Percentiles rank a stretch among this genome's conserved stretches.
These are phyloP conservation scores for Trachelus iudaicus DNA, from an alignment of 2,888 invertebrate genomes.

Conservation along the genomic window DNA sequence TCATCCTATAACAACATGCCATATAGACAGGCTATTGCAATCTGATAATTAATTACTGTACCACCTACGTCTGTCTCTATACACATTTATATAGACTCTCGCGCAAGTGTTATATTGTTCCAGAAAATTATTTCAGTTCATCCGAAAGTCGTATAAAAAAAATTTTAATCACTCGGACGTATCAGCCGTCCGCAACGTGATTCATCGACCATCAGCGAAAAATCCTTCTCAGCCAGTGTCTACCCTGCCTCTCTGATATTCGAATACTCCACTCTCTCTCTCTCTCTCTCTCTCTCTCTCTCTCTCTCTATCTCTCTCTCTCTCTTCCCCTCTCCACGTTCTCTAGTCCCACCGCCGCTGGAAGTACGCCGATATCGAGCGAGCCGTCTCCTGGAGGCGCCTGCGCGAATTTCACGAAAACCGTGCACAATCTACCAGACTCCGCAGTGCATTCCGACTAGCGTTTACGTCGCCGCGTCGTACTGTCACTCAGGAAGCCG, in stretches of 20 bases:
- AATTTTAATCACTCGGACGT: not conserved
- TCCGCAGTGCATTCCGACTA: constrained; percentile 28
- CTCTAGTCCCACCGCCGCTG: constrained; percentile 3
- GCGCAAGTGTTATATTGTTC: not conserved
- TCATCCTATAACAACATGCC: not conserved
- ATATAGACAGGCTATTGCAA: not conserved
- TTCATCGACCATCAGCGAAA: not conserved
- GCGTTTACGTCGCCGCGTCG: constrained; percentile 24
- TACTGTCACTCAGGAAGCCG: not conserved
- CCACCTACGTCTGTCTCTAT: not conserved
- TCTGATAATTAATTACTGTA: not conserved
- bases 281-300: constrained; percentile 5
- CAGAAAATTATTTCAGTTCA: not conserved
- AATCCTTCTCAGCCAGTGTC: not conserved
- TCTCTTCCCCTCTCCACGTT: constrained; percentile 10
- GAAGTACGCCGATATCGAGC: constrained; percentile 35
- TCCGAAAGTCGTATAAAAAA: not conserved
- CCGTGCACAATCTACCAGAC: constrained; percentile 10
- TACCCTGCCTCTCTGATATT: not conserved
- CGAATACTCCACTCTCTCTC: not conserved
- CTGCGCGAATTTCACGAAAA: constrained; percentile 32
- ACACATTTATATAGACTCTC: not conserved
- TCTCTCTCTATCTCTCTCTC: not conserved
- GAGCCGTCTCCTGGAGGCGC: constrained; percentile 25
- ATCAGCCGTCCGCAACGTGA: not conserved